A percentile compares a stretch with the other conserved stretches of the same genome.
These are phyloP conservation scores for Zophobas atratus DNA, from an alignment of 1,140 invertebrate species.

Conservation along the genomic window DNA sequence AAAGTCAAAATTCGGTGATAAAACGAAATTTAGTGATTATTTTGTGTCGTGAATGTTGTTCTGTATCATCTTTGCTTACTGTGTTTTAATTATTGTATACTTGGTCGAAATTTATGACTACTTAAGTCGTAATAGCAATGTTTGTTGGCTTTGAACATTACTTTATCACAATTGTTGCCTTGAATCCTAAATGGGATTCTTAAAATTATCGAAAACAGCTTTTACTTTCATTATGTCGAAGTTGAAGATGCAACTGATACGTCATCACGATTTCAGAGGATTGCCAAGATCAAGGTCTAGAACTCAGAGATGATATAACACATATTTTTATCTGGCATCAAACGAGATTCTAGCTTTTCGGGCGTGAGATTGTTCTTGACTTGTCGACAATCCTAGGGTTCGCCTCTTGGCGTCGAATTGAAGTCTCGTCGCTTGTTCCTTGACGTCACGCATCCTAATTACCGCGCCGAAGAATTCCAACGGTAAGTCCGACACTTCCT, in stretches of 20 bases:
- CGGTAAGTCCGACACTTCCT: slow-evolving; percentile 5
- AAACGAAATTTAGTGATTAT: slow-evolving; percentile 8
- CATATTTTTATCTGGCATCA: background rate
- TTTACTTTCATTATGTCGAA: no score
- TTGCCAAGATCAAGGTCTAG: no score
- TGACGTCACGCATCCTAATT: slow-evolving; percentile 7
- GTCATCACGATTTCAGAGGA: no score
- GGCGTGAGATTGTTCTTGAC: background rate
- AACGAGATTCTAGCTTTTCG: no score
- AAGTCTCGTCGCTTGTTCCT: no score
- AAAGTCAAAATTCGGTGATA: slow-evolving; percentile 15
- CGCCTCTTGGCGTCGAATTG: no score
- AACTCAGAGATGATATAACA: background rate
- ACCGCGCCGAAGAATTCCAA: slow-evolving; percentile 5
- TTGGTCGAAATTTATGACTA: slow-evolving; percentile 18
- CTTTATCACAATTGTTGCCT: no score
- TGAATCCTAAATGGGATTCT: no score
- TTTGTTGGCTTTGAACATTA: no score
- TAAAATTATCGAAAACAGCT: no score
- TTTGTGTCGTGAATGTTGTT: background rate
- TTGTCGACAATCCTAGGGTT: no score
- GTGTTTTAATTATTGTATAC: slow-evolving; percentile 14
- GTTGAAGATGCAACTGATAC: no score
- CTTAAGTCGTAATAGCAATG: background rate
- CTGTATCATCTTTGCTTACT: background rate